A percentile compares a stretch with the other conserved stretches of the same genome.
phyloP scores from a whole-genome alignment of 1,140 invertebrate species.

The Phymastichus coffea region DNA sequence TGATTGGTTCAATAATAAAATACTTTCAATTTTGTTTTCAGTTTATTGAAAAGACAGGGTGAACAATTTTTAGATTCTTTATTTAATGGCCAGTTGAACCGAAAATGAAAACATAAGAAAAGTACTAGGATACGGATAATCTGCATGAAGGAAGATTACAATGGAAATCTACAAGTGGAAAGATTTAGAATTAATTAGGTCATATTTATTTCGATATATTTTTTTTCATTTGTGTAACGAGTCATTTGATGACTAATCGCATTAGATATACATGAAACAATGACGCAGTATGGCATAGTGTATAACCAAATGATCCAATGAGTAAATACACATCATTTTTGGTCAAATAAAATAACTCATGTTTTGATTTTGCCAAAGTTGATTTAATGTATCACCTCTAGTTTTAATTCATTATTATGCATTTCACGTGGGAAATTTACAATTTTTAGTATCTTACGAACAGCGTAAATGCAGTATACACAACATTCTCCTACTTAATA shows the following conservation, averaged over 20 bases:
- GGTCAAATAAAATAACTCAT: constrained; percentile 3
- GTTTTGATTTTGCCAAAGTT: constrained; percentile 16
- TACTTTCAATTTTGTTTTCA: no score
- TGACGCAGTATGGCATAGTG: constrained; percentile 7
- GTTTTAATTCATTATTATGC: constrained; percentile 12
- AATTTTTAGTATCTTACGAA: constrained; percentile 18
- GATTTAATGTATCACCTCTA: not conserved
- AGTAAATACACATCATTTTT: constrained; percentile 24
- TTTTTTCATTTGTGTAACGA: constrained; percentile 22
- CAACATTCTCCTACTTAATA: constrained; percentile 7
- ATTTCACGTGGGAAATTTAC: constrained; percentile 10
- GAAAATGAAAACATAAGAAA: no score
- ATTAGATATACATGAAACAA: constrained; percentile 8
- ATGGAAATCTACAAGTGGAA: no score
- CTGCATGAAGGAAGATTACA: no score
- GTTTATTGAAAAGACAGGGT: no score
- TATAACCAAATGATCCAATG: constrained; percentile 2
- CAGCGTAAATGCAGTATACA: constrained; percentile 13
- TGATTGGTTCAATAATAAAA: no score
- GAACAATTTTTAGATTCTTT: no score
- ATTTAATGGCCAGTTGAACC: no score
- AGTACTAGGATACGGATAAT: no score
- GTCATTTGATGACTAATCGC: constrained; percentile 10
- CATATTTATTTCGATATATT: constrained; percentile 29
- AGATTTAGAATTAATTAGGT: no score